These are phyloP conservation scores for Tanytarsus gracilentus DNA, from an alignment of 2,888 invertebrate genomes.

Conservation along the genomic window DNA sequence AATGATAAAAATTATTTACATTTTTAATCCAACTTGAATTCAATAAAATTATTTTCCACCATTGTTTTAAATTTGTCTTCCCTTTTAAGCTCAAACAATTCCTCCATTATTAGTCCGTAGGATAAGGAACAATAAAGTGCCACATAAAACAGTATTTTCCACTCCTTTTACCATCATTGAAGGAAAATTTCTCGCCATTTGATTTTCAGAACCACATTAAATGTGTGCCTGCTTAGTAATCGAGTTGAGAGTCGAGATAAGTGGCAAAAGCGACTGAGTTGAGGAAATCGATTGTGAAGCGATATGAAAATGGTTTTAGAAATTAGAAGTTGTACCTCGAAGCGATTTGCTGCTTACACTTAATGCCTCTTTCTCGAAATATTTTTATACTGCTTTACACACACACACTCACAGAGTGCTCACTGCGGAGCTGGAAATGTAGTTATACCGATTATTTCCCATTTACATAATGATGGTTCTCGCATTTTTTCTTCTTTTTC, in stretches of 20 bases:
- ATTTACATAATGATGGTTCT: constrained; percentile 24
- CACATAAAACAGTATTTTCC: too few species aligned
- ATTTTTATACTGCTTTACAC: neutral
- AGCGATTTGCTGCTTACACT: constrained; percentile 16
- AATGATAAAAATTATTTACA: too few species aligned
- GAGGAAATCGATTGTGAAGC: constrained; percentile 9
- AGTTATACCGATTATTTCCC: constrained; percentile 23
- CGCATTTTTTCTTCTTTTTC: neutral
- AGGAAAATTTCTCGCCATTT: too few species aligned
- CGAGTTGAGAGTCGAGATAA: too few species aligned
- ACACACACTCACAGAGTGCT: neutral
- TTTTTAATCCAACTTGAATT: too few species aligned
- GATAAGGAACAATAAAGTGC: too few species aligned
- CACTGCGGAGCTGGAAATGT: neutral
- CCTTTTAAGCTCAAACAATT: neutral
- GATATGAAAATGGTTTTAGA: constrained; percentile 20
- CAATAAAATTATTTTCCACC: neutral
- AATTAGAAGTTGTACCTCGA: constrained; percentile 19
- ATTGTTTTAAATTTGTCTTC: neutral
- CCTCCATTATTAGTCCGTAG: too few species aligned
- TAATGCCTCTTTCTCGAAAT: too few species aligned
- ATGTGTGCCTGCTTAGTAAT: too few species aligned
- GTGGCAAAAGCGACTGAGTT: neutral
- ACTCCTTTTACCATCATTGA: too few species aligned
- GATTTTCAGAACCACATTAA: too few species aligned